Conservation (phyloP, 1,140 invertebrate genomes). For the Drosophila orena region DNA sequence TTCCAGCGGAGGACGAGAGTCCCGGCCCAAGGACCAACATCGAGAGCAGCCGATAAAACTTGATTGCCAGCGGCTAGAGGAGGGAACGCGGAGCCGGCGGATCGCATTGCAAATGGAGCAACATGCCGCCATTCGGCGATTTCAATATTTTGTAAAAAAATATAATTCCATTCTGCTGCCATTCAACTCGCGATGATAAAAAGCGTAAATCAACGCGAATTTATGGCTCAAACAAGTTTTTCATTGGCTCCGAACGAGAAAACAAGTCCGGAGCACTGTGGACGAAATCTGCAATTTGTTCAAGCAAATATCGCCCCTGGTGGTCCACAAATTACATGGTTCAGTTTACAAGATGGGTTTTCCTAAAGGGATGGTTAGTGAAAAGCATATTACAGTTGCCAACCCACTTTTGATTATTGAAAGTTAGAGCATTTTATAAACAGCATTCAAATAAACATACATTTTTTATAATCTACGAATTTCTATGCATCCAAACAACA, state of each 20-base stretch:
- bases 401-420: not conserved
- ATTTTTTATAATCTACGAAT: not conserved
- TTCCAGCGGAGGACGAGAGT: slow-evolving; percentile 41
- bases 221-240: slow-evolving; percentile 63
- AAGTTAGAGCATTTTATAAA: not conserved
- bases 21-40: slow-evolving; percentile 6
- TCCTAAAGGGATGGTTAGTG: slow-evolving; percentile 11
- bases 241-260: slow-evolving; percentile 32
- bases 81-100: slow-evolving; percentile 7
- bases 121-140: slow-evolving; percentile 22
- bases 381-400: slow-evolving; percentile 5
- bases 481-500: not conserved
- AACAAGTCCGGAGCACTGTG: slow-evolving; percentile 36
- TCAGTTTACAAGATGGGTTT: slow-evolving; percentile 13
- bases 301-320: slow-evolving; percentile 38
- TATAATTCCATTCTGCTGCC: slow-evolving; percentile 50
- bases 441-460: not conserved
- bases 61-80: slow-evolving; percentile 26
- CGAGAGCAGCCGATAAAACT: slow-evolving; percentile 54
- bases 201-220: slow-evolving; percentile 60
- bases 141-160: slow-evolving; percentile 49
- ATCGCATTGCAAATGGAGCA: slow-evolving; percentile 41
- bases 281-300: slow-evolving; percentile 33
- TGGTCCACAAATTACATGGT: slow-evolving; percentile 22
- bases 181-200: slow-evolving; percentile 62